Percentiles rank a stretch among this genome's conserved stretches.
phyloP scores from a whole-genome alignment of 2,797 vertebrate species.

The Sebastes miniatus region DNA sequence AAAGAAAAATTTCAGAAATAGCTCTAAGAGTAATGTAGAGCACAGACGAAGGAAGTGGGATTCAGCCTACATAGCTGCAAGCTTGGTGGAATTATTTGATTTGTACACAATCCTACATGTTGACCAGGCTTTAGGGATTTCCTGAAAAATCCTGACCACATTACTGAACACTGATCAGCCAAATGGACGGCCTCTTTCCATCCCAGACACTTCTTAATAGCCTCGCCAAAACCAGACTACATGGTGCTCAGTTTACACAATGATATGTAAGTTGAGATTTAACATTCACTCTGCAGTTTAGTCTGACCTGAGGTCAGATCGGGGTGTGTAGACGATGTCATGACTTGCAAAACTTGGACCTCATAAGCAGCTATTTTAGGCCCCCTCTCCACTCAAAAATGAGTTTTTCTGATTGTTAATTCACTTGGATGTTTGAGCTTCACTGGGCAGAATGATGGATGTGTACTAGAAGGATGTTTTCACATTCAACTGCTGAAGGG shows the following conservation, averaged over 20 bases:
- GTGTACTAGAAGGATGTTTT: background rate
- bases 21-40: conserved; percentile 26
- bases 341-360: background rate
- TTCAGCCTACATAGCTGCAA: background rate
- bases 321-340: background rate
- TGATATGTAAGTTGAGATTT: background rate
- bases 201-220: background rate
- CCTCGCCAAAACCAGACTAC: background rate
- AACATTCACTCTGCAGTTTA: background rate
- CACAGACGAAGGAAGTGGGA: background rate
- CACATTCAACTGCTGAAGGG: background rate
- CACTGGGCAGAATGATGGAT: background rate
- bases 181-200: background rate
- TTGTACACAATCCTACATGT: background rate
- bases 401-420: background rate
- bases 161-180: background rate
- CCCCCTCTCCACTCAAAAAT: background rate
- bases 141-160: background rate
- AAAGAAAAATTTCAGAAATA: conserved; percentile 31
- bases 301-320: background rate
- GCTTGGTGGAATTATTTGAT: background rate
- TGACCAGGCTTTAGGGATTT: background rate
- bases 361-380: background rate
- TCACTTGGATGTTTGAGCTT: background rate
- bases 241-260: background rate